Evolutionary conservation across 1,140 invertebrate species (phyloP).

Genomic region (Vollenhovia emeryi): DNA sequence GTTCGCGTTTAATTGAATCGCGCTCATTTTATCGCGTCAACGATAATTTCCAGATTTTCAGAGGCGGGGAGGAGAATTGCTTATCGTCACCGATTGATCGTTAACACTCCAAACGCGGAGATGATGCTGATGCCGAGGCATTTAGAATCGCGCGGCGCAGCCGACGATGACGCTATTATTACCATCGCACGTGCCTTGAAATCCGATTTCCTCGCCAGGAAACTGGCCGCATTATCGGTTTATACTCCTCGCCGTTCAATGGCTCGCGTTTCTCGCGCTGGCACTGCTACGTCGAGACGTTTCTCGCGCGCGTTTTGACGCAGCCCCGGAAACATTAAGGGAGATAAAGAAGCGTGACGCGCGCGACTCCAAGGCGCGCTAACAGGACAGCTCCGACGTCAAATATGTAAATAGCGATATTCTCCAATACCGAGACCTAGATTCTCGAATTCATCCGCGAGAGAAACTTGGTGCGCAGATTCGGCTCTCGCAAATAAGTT

Average conservation of each 20-base stretch:
- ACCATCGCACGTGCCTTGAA: conserved; percentile 44
- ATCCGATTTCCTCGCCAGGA: conserved; percentile 46
- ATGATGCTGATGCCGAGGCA: conserved; percentile 16
- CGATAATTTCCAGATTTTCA: background rate
- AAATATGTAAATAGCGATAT: background rate
- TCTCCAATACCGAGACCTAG: background rate
- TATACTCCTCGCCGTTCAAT: conserved; percentile 6
- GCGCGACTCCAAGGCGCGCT: background rate
- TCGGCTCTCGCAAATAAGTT: too few species aligned
- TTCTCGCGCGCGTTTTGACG: background rate
- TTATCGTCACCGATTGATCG: background rate
- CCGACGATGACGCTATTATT: conserved; percentile 36
- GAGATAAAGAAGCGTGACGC: background rate
- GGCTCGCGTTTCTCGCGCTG: background rate
- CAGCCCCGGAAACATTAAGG: background rate
- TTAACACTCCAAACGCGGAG: conserved; percentile 22
- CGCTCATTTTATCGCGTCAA: too few species aligned
- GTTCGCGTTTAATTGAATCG: background rate
- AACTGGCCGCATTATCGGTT: conserved; percentile 18
- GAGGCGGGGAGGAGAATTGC: background rate
- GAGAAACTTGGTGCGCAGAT: too few species aligned
- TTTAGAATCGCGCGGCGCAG: conserved; percentile 7
- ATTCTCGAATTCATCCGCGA: too few species aligned
- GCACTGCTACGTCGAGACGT: too few species aligned
- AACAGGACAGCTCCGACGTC: background rate